A percentile compares a stretch with the other conserved stretches of the same genome.
Evolutionary conservation across 2,797 vertebrate genomes (phyloP).

Genomic region (Rhadinocentrus ornatus): DNA sequence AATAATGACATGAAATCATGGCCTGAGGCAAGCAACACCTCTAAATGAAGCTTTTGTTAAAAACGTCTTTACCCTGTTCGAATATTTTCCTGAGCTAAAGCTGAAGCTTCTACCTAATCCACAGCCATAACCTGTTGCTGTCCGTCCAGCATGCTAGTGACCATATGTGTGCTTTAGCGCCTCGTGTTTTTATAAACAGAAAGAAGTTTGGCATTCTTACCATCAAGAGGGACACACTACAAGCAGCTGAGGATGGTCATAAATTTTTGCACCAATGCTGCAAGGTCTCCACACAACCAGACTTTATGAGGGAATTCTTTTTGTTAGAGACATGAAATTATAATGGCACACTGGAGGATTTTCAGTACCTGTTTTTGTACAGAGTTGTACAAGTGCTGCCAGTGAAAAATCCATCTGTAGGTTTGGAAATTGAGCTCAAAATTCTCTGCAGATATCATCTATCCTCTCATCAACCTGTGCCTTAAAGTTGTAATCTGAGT

Average conservation of each 20-base stretch:
- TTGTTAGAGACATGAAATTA: neutral
- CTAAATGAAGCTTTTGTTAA: conserved; percentile 51
- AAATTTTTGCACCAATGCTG: conserved; percentile 46
- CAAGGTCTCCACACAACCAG: neutral
- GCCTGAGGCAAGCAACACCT: conserved; percentile 40
- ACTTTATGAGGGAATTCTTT: conserved; percentile 8
- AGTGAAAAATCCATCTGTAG: neutral
- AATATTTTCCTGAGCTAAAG: conserved; percentile 25
- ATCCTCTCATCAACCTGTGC: neutral
- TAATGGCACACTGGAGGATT: neutral
- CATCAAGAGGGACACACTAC: conserved; percentile 57
- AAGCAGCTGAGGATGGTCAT: conserved; percentile 58
- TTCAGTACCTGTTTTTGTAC: neutral
- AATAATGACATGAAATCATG: conserved; percentile 49
- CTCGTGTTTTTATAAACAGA: conserved; percentile 62
- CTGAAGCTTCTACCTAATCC: conserved; percentile 31
- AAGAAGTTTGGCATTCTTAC: conserved; percentile 41
- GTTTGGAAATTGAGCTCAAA: neutral
- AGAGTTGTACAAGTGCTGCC: neutral
- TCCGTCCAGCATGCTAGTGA: conserved; percentile 36
- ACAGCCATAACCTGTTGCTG: conserved; percentile 57
- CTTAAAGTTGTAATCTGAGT: neutral
- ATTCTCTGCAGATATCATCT: neutral
- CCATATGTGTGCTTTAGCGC: conserved; percentile 31
- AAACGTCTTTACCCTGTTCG: conserved; percentile 30